Percentiles rank a stretch among this genome's conserved stretches.
Evolutionary conservation across 2,797 vertebrate genomes (phyloP).

Genomic region (Pipistrellus pipistrellus): DNA sequence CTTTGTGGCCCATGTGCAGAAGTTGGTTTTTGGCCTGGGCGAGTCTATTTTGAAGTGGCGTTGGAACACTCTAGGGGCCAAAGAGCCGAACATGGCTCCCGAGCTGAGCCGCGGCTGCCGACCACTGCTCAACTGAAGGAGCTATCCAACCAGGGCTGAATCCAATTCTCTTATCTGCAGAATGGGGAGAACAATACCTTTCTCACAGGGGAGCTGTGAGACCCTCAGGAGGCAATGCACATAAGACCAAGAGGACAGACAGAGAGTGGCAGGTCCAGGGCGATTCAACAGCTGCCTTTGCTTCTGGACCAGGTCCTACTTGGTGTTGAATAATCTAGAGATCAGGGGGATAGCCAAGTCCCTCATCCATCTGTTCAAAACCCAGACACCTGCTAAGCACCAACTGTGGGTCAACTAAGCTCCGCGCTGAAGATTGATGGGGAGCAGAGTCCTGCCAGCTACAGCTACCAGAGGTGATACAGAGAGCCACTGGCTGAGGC

Average conservation of each 20-base stretch:
- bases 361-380: background rate
- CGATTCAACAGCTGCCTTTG: background rate
- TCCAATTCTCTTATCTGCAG: constrained; percentile 10
- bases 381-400: background rate
- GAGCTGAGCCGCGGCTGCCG: too few relatives aligned
- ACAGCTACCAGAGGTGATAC: background rate
- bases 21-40: too few relatives aligned
- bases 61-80: too few relatives aligned
- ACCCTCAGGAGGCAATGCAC: background rate
- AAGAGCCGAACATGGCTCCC: too few relatives aligned
- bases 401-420: background rate
- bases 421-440: background rate
- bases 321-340: background rate
- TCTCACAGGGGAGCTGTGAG: background rate
- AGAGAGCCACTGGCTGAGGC: background rate
- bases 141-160: background rate
- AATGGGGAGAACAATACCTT: background rate
- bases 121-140: too few relatives aligned
- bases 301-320: background rate
- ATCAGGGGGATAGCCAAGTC: background rate
- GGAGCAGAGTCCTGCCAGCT: background rate
- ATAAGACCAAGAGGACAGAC: background rate
- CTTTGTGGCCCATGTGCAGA: too few relatives aligned
- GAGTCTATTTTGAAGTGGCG: too few relatives aligned
- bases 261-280: background rate